A percentile compares a stretch with the other conserved stretches of the same genome.
phyloP scores from a whole-genome alignment of 2,797 vertebrate species.

The Tolypeutes matacus region DNA sequence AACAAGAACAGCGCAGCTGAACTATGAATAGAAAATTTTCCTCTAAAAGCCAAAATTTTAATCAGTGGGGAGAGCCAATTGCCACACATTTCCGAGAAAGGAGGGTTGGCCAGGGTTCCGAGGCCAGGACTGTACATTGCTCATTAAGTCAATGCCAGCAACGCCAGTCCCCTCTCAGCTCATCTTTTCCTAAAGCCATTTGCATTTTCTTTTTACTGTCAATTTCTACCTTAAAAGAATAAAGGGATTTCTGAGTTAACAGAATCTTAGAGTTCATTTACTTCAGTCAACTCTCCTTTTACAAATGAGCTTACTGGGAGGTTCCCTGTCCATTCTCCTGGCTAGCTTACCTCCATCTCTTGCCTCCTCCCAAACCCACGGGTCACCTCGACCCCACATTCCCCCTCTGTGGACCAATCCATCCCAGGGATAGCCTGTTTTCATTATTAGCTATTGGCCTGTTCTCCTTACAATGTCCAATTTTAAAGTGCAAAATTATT shows the following conservation, averaged over 20 bases:
- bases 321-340: neutral
- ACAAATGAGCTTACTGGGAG: neutral
- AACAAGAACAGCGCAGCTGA: neutral
- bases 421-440: neutral
- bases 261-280: slow-evolving; percentile 1
- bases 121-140: neutral
- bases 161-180: neutral
- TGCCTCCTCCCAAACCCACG: fast-evolving
- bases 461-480: neutral
- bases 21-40: slow-evolving; percentile 14
- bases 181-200: neutral
- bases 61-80: neutral
- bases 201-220: slow-evolving; percentile 19
- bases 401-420: neutral
- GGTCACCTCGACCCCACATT: neutral
- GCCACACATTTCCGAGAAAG: neutral
- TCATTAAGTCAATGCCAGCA: neutral
- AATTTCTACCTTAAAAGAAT: neutral
- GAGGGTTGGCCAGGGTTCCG: neutral
- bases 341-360: neutral
- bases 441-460: neutral
- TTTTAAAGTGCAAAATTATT: slow-evolving; percentile 23
- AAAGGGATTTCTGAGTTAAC: neutral
- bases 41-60: neutral
- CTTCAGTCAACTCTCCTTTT: neutral